phyloP scores from a whole-genome alignment of 37 sponge, comb jelly and placozoan genomes.

The Beroe forskalii region DNA sequence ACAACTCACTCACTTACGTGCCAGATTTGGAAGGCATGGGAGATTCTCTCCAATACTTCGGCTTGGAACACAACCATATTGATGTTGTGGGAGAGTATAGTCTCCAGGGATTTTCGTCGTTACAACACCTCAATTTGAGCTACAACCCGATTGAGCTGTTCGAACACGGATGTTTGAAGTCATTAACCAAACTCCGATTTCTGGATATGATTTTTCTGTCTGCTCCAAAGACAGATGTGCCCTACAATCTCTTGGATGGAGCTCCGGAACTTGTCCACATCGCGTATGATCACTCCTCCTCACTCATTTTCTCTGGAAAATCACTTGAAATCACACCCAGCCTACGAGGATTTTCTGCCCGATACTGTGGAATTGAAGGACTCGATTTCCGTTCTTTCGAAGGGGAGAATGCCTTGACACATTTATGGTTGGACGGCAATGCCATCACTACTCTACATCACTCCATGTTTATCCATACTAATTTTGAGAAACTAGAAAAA shows the following conservation, averaged over 20 bases:
- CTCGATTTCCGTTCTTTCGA: constrained; percentile 13
- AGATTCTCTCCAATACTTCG: constrained; percentile 1
- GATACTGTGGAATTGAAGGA: not conserved
- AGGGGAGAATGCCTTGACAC: not conserved
- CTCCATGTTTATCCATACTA: constrained; percentile 4
- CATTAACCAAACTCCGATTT: not conserved
- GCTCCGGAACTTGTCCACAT: not conserved
- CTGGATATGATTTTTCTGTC: constrained; percentile 19
- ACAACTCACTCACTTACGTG: not conserved
- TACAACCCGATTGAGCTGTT: not conserved
- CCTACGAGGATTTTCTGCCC: not conserved
- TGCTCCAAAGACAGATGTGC: not conserved
- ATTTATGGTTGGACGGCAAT: constrained; percentile 29
- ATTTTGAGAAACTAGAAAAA: not conserved
- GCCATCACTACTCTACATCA: not conserved
- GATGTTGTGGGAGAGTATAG: not conserved
- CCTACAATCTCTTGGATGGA: not conserved
- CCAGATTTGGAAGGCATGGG: not conserved
- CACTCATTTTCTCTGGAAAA: not conserved
- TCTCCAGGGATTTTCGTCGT: not conserved
- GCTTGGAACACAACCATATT: constrained; percentile 33
- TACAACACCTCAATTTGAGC: constrained; percentile 32
- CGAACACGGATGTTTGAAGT: constrained; percentile 9
- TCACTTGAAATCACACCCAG: constrained; percentile 5
- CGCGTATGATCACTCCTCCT: not conserved